phyloP scores from a whole-genome alignment of 1,140 invertebrate genomes.

The Gonatopus flavifemur region DNA sequence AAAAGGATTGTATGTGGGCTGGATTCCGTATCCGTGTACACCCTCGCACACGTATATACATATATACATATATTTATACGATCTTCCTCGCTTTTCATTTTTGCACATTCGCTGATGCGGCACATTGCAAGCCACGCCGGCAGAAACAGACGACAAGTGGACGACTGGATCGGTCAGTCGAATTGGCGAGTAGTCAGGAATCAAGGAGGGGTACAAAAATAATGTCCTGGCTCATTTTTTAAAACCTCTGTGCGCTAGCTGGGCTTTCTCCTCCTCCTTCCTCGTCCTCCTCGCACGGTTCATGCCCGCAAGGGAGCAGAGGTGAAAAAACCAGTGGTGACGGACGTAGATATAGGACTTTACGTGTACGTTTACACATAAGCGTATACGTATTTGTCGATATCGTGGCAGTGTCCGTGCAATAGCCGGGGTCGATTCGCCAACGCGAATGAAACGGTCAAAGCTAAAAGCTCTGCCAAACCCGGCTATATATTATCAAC shows the following conservation, averaged over 20 bases:
- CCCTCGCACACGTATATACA: background rate
- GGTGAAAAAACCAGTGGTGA: conserved; percentile 37
- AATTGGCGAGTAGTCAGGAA: conserved; percentile 13
- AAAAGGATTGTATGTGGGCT: conserved; percentile 29
- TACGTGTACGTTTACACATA: too few species aligned
- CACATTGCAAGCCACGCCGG: conserved; percentile 39
- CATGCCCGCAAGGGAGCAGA: conserved; percentile 5
- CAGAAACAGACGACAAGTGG: conserved; percentile 26
- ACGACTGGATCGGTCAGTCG: conserved; percentile 25
- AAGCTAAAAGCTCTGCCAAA: conserved; percentile 47
- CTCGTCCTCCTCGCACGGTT: background rate
- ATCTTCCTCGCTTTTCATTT: conserved; percentile 30
- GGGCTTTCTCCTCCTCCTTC: conserved; percentile 4
- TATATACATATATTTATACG: background rate
- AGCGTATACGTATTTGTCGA: conserved; percentile 23
- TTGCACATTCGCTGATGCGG: conserved; percentile 49
- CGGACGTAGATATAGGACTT: conserved; percentile 41
- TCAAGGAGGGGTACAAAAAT: conserved; percentile 44
- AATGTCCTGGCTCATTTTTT: conserved; percentile 53
- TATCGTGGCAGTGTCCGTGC: conserved; percentile 33
- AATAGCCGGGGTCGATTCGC: conserved; percentile 24
- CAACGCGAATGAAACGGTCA: conserved; percentile 46
- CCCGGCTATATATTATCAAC: conserved; percentile 48
- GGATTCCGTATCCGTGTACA: background rate
- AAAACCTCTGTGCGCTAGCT: conserved; percentile 31